These are phyloP conservation scores for Macropodus opercularis DNA, from an alignment of 2,797 vertebrate species.

Conservation along the genomic window DNA sequence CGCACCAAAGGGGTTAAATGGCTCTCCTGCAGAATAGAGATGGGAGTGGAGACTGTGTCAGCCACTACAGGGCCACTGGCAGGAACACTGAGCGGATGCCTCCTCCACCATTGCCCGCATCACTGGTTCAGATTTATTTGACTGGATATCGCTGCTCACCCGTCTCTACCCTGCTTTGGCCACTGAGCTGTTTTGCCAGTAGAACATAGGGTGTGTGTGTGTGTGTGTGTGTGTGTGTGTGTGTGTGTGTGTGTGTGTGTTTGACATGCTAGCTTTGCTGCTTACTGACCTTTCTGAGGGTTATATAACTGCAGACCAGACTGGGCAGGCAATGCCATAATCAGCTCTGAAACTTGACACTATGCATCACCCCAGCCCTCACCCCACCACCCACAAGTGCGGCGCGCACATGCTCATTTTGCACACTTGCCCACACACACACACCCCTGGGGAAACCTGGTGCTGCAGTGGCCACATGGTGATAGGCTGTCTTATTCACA, in stretches of 20 bases:
- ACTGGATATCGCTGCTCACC: conserved; percentile 10
- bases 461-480: conserved; percentile 62
- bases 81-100: conserved; percentile 61
- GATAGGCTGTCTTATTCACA: conserved; percentile 65
- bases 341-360: conserved; percentile 79
- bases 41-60: conserved; percentile 22
- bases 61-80: conserved; percentile 22
- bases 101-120: conserved; percentile 37
- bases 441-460: conserved; percentile 65
- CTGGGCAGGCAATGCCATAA: conserved; percentile 65
- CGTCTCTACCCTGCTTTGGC: conserved; percentile 21
- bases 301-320: conserved; percentile 69
- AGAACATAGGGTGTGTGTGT: conserved; percentile 22
- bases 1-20: conserved; percentile 4
- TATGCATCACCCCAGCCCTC: conserved; percentile 52
- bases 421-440: conserved; percentile 18
- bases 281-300: conserved; percentile 73
- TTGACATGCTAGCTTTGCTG: conserved; percentile 58
- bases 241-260: conserved; percentile 14
- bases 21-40: conserved; percentile 14
- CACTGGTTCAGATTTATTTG: conserved; percentile 46
- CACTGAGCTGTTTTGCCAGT: conserved; percentile 25
- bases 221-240: conserved; percentile 2
- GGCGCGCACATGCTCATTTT: conserved; percentile 17
- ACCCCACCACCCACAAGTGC: conserved; percentile 37